Evolutionary conservation across 2,797 vertebrate species (phyloP), one percentile per base, ranked within the genome.

Genomic region (Tokudaia tokunoshimensis): DNA sequence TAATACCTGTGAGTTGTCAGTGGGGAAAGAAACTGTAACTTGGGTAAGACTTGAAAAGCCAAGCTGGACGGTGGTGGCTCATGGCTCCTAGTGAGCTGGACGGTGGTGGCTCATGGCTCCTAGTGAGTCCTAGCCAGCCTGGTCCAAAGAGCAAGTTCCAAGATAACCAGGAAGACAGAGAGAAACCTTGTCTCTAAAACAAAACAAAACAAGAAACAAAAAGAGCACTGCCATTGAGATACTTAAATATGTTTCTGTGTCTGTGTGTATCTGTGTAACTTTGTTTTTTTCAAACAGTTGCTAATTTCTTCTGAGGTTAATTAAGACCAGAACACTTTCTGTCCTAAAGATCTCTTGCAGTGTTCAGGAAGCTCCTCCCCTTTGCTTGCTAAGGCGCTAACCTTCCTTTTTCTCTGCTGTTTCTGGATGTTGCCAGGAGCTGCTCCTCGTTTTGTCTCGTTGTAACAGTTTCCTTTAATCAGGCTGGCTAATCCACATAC

Each of bases 241-340:
- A 57, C 52, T 57, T 74, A 15, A 57, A 29, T 26, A 24, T 7
- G 17, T 70, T 37, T 70, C 41, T 47, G 9, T 80, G 5, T 90
- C 8, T 67, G 9, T 41, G 17, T 80, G 24, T 57, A 5, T 76
- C 4, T 65, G 8, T 24, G 1, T 11, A 44, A 44, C n/a, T 65
- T 65, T 8, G 9, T 86, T n/a, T 12, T 83, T 85, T 94, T 37
- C 6, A 89, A 44, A 91, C 1, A 80, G 59, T 84, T 94, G 55
- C 26, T 94, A 96, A 88, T 81, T n/a, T 92, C 94, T n/a, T 41
- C 24, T 24, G 83, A 88, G 88, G 9, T 82, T 85, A 44, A 52
- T 41, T 76, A 70, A 89, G 67, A 94, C 20, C 41, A 86, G 61
- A 91, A 61, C 67, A 44, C 55, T 31, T 94, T 92, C 19, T n/a